Evolutionary conservation across 1,140 invertebrate species (phyloP).

Genomic region (Sarcophaga bullata): DNA sequence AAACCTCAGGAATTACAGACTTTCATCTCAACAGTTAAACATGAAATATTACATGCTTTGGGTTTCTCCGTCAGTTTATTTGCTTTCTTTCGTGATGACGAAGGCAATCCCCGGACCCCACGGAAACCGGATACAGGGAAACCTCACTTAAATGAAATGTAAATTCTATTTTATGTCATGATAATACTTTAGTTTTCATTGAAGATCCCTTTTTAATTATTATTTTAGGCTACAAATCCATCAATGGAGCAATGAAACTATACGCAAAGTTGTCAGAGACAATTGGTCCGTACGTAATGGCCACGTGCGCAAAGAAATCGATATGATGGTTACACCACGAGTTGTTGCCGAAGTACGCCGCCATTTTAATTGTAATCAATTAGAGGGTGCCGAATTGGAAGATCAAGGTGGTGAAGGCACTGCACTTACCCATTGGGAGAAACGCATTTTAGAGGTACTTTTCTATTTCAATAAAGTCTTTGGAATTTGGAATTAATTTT

Average conservation of each 20-base stretch:
- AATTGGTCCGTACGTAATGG: constrained; percentile 89
- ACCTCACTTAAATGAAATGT: constrained; percentile 88
- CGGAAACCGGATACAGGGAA: constrained; percentile 85
- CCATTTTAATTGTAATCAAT: constrained; percentile 89
- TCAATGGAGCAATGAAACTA: constrained; percentile 92
- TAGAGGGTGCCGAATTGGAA: constrained; percentile 98
- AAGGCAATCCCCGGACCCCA: constrained; percentile 85
- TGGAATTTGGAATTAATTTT: neutral
- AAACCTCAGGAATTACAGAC: constrained; percentile 93
- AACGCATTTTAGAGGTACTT: constrained; percentile 91
- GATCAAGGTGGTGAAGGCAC: constrained; percentile 98
- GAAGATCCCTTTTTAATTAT: constrained; percentile 19
- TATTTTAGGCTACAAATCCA: constrained; percentile 82
- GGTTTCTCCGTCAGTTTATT: constrained; percentile 96
- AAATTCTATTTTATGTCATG: constrained; percentile 63
- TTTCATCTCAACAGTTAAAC: constrained; percentile 95
- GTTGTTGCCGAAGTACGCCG: constrained; percentile 85
- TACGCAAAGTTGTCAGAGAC: constrained; percentile 79
- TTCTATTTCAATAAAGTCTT: neutral
- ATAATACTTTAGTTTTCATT: too few species aligned
- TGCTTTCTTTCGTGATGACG: constrained; percentile 84
- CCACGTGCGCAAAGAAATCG: constrained; percentile 77
- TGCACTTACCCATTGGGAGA: constrained; percentile 98
- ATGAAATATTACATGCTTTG: constrained; percentile 97
- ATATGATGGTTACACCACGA: constrained; percentile 92